phyloP scores from a whole-genome alignment of 2,797 vertebrate species.

The Momotus momota region DNA sequence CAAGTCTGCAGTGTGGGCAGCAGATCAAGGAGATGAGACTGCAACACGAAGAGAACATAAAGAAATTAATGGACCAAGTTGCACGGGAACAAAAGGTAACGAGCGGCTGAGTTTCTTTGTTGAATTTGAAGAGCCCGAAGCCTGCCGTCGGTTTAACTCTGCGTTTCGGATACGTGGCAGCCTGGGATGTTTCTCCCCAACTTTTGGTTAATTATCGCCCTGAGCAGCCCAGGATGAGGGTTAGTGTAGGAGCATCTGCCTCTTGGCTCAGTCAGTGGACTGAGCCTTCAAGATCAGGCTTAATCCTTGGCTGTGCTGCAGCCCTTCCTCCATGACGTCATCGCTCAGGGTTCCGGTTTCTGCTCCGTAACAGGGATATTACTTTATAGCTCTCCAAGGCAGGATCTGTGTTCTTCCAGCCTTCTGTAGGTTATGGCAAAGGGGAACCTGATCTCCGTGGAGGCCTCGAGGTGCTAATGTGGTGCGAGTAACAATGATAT shows the following conservation, averaged over 20 bases:
- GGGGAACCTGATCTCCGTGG: neutral
- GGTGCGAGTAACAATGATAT: neutral
- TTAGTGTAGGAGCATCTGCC: neutral
- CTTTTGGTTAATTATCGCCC: fast-evolving
- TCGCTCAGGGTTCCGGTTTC: neutral
- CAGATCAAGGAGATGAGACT: constrained; percentile 92
- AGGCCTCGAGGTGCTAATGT: neutral
- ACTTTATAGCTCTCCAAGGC: neutral
- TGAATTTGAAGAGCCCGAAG: neutral
- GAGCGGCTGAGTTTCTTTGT: neutral
- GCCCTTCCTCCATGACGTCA: neutral
- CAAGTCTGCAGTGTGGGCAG: constrained; percentile 94
- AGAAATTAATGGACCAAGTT: constrained; percentile 80
- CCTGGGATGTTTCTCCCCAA: neutral
- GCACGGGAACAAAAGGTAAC: constrained; percentile 78
- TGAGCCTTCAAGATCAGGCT: neutral
- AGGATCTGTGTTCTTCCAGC: neutral
- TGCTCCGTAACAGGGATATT: neutral
- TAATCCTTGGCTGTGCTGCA: neutral
- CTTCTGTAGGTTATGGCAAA: neutral
- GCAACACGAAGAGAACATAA: constrained; percentile 92
- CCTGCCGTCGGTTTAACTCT: neutral
- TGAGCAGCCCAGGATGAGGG: neutral
- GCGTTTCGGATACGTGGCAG: neutral
- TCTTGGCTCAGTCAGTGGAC: neutral